Evolutionary conservation across 2,797 vertebrate genomes (phyloP), one percentile per base, ranked within the genome.

Genomic region (Myripristis jacobus): DNA sequence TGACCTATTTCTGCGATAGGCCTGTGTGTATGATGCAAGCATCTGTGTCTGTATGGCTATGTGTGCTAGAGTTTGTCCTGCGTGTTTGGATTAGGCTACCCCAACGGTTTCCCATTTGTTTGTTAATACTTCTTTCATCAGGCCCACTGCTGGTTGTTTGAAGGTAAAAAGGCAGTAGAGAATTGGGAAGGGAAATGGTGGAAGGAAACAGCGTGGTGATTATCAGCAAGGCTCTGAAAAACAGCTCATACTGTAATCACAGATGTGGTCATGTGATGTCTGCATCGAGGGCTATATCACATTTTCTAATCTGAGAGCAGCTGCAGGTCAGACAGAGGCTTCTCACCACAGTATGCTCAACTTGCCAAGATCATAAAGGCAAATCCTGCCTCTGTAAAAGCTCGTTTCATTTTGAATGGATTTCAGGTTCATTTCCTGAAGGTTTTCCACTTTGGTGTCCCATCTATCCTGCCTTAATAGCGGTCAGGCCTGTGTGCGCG

Each of bases 1-100:
- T 82, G 89, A 89, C 89, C 86, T 73, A 79, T 66, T 88, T 91
- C 71, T 76, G 57, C 4, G 4, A 10, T 38, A 11, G 48, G 13
- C 34, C 22, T 68, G 66, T 83, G 67, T 72, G 66, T 56, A 46
- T 77, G 89, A 65, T 41, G 16, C 56, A 81, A 83, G 70, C 38
- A 38, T 29, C 61, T 38, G 18, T 60, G n/a, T 74, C 61, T 64
- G 36, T 2, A 12, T 48, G 31, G 38, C 41, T 58, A 0, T 47
- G 21, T 66, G 69, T 16, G 8, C 1, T 29, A 21, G 56, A 60
- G 29, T 77, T 81, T 13, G 51, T 36, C 48, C 2, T 3, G 10
- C 51, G 58, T 71, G 57, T 84, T 79, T 83, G 51, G 73, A 61
- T 58, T 68, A 57, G 58, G 25, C 54, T 50, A 16, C 46, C 6